Evolutionary conservation across 1,140 invertebrate genomes (phyloP).

Genomic region (Aricia agestis): DNA sequence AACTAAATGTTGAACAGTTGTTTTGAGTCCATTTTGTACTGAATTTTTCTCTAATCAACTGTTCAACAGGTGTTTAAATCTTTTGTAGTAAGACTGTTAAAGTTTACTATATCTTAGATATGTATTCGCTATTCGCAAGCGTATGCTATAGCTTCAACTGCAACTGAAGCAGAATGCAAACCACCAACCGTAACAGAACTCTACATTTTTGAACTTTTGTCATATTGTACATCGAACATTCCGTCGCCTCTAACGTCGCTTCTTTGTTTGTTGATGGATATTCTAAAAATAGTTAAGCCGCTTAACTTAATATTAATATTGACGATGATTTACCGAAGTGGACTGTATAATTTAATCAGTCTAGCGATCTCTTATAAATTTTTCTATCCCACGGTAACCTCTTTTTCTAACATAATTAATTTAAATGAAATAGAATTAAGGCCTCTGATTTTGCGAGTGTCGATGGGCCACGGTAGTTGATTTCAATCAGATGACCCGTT

Average conservation of each 20-base stretch:
- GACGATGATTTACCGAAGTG: constrained; percentile 11
- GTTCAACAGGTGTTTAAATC: too few species aligned
- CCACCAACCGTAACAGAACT: constrained; percentile 18
- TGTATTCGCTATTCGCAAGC: too few species aligned
- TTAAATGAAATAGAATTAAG: too few species aligned
- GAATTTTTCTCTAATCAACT: too few species aligned
- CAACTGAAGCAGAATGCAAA: constrained; percentile 14
- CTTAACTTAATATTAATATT: constrained; percentile 12
- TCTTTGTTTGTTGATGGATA: constrained; percentile 3
- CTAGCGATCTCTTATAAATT: background rate
- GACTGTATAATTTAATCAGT: background rate
- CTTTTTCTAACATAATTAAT: background rate
- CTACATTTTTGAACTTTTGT: constrained; percentile 24
- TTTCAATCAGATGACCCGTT: too few species aligned
- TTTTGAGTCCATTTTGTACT: too few species aligned
- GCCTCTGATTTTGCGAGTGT: too few species aligned
- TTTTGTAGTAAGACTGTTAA: too few species aligned
- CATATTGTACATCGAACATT: constrained; percentile 24
- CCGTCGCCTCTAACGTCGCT: constrained; percentile 12
- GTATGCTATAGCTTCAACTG: too few species aligned
- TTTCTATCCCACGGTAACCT: background rate
- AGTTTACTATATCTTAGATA: too few species aligned
- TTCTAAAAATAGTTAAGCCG: constrained; percentile 2
- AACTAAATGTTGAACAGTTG: too few species aligned
- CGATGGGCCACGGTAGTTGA: too few species aligned